Evolutionary conservation across 2,888 invertebrate genomes (phyloP), one percentile per base, ranked within the genome.

Genomic region (Meghimatium bilineatum): DNA sequence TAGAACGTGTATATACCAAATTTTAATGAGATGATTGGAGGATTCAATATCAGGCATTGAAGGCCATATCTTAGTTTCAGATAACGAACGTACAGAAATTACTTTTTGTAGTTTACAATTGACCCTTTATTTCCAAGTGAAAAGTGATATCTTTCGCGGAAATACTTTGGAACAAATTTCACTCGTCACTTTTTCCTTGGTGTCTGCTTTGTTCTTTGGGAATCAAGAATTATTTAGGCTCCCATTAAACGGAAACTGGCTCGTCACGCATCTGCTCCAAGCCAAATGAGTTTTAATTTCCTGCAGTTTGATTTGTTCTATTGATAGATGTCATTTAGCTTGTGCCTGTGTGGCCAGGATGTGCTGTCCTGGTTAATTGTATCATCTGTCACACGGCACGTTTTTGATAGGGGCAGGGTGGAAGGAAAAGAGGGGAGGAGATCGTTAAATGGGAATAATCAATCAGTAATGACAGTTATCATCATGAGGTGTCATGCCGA

Each of bases 251-350:
- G 72, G 72, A 44, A 38, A 49, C 17, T 12, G 49, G 44, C 10
- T 10, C 12, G n/a, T 26, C 44, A 29, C 29, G 8, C 34, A 44
- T 66, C 78, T 34, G 38, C 32, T 49, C n/a, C 49, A 49, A 26
- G 29, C 66, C 29, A 20, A 44, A 78, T 78, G 66, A 67, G 12
- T 52, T 44, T 74, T 74, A 38, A 78, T 78, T 78, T 78, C 78
- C 78, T 78, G 78, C 38, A 1, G 38, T 66, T 78, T 78, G 78
- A 67, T 78, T 78, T 66, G 67, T 44, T 29, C 23, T 26, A n/a
- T 52, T 52, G 75, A 56, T 44, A n/a, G 1, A 52, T 75, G 36
- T 56, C 56, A 29, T 75, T 44, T 56, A 17, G 12, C 32, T 56
- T 56, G 44, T 44, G 44, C 12, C 36, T 26, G 34, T 36, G 20